phyloP scores from a whole-genome alignment of 2,113 vertebrate genomes.

The Caloenas nicobarica region DNA sequence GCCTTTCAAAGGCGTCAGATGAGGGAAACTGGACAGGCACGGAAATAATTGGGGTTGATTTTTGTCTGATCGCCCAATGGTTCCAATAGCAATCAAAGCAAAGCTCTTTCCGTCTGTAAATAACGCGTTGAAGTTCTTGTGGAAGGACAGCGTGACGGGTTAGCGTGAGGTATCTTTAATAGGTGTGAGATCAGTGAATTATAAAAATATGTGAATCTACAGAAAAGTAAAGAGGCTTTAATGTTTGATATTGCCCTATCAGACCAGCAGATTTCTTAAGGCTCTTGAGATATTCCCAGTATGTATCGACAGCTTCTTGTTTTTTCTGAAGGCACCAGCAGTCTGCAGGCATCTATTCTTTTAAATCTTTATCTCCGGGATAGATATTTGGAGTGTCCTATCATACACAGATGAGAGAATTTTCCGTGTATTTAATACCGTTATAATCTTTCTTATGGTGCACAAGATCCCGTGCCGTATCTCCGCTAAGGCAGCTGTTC shows the following conservation, averaged over 20 bases:
- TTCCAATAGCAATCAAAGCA: slow-evolving; percentile 35
- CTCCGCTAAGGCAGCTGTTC: neutral
- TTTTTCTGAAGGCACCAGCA: neutral
- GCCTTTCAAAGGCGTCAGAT: neutral
- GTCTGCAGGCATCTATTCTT: neutral
- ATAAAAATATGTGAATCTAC: neutral
- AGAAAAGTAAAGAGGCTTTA: neutral
- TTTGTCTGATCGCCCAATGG: neutral
- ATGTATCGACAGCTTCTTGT: neutral
- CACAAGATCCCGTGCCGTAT: neutral
- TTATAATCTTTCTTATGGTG: fast-evolving
- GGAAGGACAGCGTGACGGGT: slow-evolving; percentile 13
- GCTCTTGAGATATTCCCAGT: neutral
- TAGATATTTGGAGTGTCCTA: neutral
- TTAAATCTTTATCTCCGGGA: neutral
- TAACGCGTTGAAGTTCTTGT: neutral
- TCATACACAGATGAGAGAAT: too few relatives aligned
- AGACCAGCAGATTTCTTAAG: neutral
- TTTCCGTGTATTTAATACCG: neutral
- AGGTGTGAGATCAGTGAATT: slow-evolving; percentile 1
- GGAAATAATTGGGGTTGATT: neutral
- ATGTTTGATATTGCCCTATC: neutral
- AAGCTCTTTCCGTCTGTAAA: slow-evolving; percentile 3
- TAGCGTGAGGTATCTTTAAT: slow-evolving; percentile 13
- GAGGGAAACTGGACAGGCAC: neutral